Percentiles rank a stretch among this genome's conserved stretches.
Conservation (phyloP, 37 sponge, comb jelly and placozoan species). For the Ianthella basta region DNA sequence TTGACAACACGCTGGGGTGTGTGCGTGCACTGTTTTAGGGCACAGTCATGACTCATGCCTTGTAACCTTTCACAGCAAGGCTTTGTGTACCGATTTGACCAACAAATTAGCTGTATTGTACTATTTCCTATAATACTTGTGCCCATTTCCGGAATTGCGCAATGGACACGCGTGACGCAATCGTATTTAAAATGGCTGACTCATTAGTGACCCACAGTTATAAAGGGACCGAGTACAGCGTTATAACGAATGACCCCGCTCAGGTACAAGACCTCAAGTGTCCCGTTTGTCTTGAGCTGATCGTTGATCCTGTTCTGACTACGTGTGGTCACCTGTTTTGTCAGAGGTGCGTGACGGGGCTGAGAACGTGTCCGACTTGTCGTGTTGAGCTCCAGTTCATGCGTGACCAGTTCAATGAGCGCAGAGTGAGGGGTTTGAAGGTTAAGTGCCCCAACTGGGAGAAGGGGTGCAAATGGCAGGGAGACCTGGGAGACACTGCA, state of each 20-base stretch:
- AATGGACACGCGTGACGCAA: too few relatives aligned
- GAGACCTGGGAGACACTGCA: slow-evolving; percentile 15
- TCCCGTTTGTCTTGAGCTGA: slow-evolving; percentile 2
- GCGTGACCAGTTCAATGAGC: not conserved
- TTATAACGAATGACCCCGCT: not conserved
- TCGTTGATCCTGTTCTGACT: not conserved
- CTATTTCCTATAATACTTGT: too few relatives aligned
- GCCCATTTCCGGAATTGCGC: too few relatives aligned
- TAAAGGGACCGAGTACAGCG: not conserved
- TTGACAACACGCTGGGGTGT: too few relatives aligned
- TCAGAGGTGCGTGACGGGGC: not conserved
- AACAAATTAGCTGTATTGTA: too few relatives aligned
- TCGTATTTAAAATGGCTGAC: not conserved
- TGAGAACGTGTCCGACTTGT: not conserved
- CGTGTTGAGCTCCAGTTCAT: not conserved
- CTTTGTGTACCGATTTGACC: too few relatives aligned
- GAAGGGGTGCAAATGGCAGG: slow-evolving; percentile 47
- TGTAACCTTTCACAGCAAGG: too few relatives aligned
- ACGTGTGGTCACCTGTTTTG: slow-evolving; percentile 23
- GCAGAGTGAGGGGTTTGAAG: slow-evolving; percentile 3
- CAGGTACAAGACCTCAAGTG: slow-evolving; percentile 22
- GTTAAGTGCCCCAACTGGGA: slow-evolving; percentile 21
- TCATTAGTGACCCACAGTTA: not conserved
- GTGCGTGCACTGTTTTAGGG: too few relatives aligned
- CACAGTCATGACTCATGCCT: too few relatives aligned